These are phyloP conservation scores for Acleris cristana DNA, from an alignment of 2,888 invertebrate genomes.

Conservation along the genomic window DNA sequence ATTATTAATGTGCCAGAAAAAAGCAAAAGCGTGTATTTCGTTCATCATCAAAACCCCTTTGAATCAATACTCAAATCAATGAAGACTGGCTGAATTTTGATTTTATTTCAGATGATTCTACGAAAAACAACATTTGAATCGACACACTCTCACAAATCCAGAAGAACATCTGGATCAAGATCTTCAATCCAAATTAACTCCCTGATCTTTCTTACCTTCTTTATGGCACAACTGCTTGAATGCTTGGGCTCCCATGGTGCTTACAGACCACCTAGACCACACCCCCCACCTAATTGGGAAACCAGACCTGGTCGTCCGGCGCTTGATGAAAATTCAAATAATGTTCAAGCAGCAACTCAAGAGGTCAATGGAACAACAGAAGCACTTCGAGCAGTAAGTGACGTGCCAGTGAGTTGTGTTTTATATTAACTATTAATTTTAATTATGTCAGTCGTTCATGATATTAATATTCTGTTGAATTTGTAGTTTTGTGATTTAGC, in stretches of 20 bases:
- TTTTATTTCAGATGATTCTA: slow-evolving; percentile 10
- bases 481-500: too few species aligned
- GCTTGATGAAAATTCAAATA: neutral
- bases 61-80: too few species aligned
- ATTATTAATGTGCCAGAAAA: too few species aligned
- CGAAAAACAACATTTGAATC: neutral
- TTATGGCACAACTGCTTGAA: neutral
- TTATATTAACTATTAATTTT: too few species aligned
- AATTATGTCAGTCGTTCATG: too few species aligned
- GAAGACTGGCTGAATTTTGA: too few species aligned
- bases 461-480: too few species aligned
- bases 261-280: neutral
- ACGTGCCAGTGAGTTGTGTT: neutral
- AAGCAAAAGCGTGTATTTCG: too few species aligned
- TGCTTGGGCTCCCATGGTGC: slow-evolving; percentile 1
- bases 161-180: neutral
- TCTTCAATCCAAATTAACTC: neutral
- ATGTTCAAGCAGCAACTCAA: neutral
- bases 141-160: neutral
- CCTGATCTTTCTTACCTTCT: slow-evolving; percentile 1
- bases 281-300: neutral
- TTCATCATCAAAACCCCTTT: too few species aligned
- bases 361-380: neutral
- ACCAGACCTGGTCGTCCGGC: neutral
- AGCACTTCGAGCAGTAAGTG: neutral